phyloP scores from a whole-genome alignment of 2,888 invertebrate species.

The Drosophila dives region DNA sequence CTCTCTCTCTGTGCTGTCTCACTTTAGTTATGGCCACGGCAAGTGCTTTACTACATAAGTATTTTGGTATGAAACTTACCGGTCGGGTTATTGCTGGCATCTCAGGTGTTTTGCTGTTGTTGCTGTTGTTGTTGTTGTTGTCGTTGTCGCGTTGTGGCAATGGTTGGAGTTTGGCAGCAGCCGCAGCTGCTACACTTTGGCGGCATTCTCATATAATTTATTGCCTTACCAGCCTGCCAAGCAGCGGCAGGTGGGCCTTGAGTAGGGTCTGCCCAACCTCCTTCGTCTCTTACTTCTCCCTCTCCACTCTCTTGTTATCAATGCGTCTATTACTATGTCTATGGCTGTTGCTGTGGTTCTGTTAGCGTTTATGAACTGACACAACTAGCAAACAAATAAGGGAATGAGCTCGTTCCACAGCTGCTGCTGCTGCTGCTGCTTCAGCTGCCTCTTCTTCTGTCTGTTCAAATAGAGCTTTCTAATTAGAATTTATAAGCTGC shows the following conservation, averaged over 20 bases:
- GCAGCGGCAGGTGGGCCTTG: slow-evolving; percentile 46
- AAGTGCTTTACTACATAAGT: slow-evolving; percentile 48
- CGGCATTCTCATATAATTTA: slow-evolving; percentile 81
- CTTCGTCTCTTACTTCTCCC: background rate
- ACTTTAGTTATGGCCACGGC: slow-evolving; percentile 29
- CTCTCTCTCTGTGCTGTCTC: background rate
- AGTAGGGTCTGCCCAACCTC: slow-evolving; percentile 48
- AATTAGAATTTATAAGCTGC: slow-evolving; percentile 75
- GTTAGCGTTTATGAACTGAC: slow-evolving; percentile 71
- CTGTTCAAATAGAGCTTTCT: slow-evolving; percentile 65
- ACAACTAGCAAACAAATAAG: slow-evolving; percentile 66
- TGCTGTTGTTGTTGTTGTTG: slow-evolving; percentile 15
- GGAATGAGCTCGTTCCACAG: slow-evolving; percentile 10
- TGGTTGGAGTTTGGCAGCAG: slow-evolving; percentile 55
- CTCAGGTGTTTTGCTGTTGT: slow-evolving; percentile 47
- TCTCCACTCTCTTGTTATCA: slow-evolving; percentile 8
- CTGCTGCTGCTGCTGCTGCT: slow-evolving; percentile 10
- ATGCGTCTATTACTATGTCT: slow-evolving; percentile 23
- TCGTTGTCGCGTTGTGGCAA: slow-evolving; percentile 21
- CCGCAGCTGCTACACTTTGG: slow-evolving; percentile 79
- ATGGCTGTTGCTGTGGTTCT: slow-evolving; percentile 26
- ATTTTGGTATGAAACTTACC: slow-evolving; percentile 68
- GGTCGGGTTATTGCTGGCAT: slow-evolving; percentile 47
- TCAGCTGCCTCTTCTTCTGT: slow-evolving; percentile 14
- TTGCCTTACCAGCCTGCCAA: slow-evolving; percentile 63